phyloP scores from a whole-genome alignment of 2,888 invertebrate genomes.

The Agonum fuliginosum region DNA sequence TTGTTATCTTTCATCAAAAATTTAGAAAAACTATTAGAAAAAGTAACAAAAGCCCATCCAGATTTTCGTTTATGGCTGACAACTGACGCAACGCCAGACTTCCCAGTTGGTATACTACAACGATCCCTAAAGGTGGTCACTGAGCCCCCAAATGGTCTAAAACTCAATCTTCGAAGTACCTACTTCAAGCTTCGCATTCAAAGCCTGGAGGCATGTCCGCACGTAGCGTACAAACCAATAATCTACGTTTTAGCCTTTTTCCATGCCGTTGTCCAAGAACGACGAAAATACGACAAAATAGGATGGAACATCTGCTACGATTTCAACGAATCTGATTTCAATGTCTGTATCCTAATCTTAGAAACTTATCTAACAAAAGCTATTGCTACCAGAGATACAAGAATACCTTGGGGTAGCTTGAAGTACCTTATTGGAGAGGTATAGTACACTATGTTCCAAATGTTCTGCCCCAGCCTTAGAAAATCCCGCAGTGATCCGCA shows the following conservation, averaged over 20 bases:
- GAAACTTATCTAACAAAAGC: constrained; percentile 89
- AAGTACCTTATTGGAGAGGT: constrained; percentile 96
- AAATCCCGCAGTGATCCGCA: no score
- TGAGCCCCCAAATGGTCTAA: constrained; percentile 93
- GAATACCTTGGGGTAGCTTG: constrained; percentile 92
- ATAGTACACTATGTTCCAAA: constrained; percentile 61
- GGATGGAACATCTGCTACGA: constrained; percentile 97
- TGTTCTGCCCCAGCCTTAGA: no score
- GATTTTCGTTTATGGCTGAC: constrained; percentile 96
- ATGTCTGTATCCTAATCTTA: constrained; percentile 90
- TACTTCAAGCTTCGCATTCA: constrained; percentile 89
- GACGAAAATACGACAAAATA: constrained; percentile 94
- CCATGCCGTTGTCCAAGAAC: constrained; percentile 94
- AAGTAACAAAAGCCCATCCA: constrained; percentile 87
- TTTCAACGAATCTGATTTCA: constrained; percentile 94
- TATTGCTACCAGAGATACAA: constrained; percentile 75
- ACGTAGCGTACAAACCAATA: constrained; percentile 86
- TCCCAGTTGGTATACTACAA: constrained; percentile 93
- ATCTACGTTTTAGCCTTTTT: constrained; percentile 94
- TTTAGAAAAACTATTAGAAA: constrained; percentile 89
- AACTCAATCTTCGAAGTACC: constrained; percentile 90
- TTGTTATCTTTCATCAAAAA: constrained; percentile 85
- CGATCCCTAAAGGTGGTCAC: constrained; percentile 92
- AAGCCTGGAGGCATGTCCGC: constrained; percentile 83
- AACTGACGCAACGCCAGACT: constrained; percentile 89